These are phyloP conservation scores for Pristionchus entomophagus DNA, from an alignment of 2,888 invertebrate species.

Conservation along the genomic window DNA sequence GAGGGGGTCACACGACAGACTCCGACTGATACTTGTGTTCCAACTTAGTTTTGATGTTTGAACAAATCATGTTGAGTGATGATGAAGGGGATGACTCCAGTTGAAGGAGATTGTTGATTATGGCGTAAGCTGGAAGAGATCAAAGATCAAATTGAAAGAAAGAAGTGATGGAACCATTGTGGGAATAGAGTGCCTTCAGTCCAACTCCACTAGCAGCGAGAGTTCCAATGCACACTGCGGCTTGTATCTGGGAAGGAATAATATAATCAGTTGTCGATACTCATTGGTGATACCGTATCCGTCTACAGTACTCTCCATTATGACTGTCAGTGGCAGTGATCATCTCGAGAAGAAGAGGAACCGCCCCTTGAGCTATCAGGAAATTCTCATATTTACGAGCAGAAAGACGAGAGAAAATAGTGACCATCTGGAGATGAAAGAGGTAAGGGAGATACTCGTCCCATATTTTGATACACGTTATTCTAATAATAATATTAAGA, in stretches of 20 bases:
- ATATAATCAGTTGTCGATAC: neutral
- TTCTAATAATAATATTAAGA: too few relatives aligned
- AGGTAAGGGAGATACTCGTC: too few relatives aligned
- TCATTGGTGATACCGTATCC: slow-evolving; percentile 61
- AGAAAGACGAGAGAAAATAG: slow-evolving; percentile 69
- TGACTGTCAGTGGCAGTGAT: slow-evolving; percentile 62
- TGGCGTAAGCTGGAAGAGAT: slow-evolving; percentile 60
- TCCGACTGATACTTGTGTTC: slow-evolving; percentile 64
- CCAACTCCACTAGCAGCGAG: slow-evolving; percentile 68
- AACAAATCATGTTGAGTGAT: slow-evolving; percentile 69
- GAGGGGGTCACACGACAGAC: slow-evolving; percentile 58
- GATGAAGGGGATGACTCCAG: slow-evolving; percentile 62
- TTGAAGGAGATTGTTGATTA: slow-evolving; percentile 63
- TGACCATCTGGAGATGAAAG: slow-evolving; percentile 63
- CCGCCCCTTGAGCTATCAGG: slow-evolving; percentile 66
- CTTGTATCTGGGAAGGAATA: too few relatives aligned
- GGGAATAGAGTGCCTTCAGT: slow-evolving; percentile 66
- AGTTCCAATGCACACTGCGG: slow-evolving; percentile 72
- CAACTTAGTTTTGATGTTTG: slow-evolving; percentile 65
- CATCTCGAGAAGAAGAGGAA: slow-evolving; percentile 69
- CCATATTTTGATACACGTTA: too few relatives aligned
- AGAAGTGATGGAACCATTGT: slow-evolving; percentile 59
- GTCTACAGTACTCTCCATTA: slow-evolving; percentile 65
- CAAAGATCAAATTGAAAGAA: neutral
- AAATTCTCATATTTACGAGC: slow-evolving; percentile 66